A percentile compares a stretch with the other conserved stretches of the same genome.
Evolutionary conservation across 2,797 vertebrate species (phyloP).

Genomic region (Sebastiscus albofasciatus): DNA sequence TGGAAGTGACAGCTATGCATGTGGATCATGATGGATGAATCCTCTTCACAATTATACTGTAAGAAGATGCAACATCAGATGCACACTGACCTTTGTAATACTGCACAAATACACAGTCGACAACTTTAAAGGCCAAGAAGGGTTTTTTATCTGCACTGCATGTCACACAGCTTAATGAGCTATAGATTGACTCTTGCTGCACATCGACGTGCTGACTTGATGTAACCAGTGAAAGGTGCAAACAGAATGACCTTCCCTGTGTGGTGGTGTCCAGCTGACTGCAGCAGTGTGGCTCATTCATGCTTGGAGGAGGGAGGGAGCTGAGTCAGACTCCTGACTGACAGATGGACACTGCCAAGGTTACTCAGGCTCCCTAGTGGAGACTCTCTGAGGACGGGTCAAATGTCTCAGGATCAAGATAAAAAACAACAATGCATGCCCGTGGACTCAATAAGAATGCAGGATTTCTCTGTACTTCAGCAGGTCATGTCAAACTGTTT

Average conservation of each 20-base stretch:
- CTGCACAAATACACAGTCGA: neutral
- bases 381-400: slow-evolving; percentile 14
- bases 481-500: neutral
- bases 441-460: neutral
- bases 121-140: neutral
- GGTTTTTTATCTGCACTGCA: neutral
- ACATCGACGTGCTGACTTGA: slow-evolving; percentile 35
- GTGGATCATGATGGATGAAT: neutral
- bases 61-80: neutral
- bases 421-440: neutral
- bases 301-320: slow-evolving; percentile 39
- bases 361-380: slow-evolving; percentile 49
- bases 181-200: neutral
- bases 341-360: slow-evolving; percentile 72
- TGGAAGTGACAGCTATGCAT: neutral
- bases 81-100: slow-evolving; percentile 7
- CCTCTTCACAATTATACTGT: neutral
- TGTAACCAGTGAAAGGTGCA: slow-evolving; percentile 30
- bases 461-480: neutral
- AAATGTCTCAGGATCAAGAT: slow-evolving; percentile 18
- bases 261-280: slow-evolving; percentile 63
- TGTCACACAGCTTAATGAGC: neutral
- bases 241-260: slow-evolving; percentile 60
- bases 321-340: slow-evolving; percentile 73
- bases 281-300: slow-evolving; percentile 64